Evolutionary conservation across 1,140 invertebrate species (phyloP).

Genomic region (Drosophila busckii): DNA sequence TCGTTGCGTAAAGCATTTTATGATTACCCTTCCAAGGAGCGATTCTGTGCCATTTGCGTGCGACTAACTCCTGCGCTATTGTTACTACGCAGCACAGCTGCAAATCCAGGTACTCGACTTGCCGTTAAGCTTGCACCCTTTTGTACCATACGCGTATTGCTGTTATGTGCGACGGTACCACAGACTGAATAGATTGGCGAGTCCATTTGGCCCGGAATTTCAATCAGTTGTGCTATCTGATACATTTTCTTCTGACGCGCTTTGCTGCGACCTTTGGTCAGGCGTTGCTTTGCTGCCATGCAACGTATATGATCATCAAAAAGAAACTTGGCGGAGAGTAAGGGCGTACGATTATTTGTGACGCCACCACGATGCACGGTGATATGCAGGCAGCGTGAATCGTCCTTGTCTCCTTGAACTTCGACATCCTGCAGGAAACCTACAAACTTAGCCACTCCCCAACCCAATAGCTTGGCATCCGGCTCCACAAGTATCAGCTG

Average conservation of each 20-base stretch:
- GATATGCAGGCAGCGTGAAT: conserved; percentile 96
- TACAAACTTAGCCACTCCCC: conserved; percentile 97
- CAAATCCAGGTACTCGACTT: conserved; percentile 85
- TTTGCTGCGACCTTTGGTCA: conserved; percentile 93
- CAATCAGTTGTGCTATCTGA: conserved; percentile 94
- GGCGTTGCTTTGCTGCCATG: conserved; percentile 94
- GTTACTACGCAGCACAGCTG: conserved; percentile 83
- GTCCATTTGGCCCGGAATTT: conserved; percentile 85
- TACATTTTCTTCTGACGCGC: conserved; percentile 97
- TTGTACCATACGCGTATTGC: conserved; percentile 12
- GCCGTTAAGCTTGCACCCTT: conserved; percentile 73
- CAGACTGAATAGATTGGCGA: conserved; percentile 79
- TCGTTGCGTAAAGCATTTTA: background rate
- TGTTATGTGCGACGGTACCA: conserved; percentile 59
- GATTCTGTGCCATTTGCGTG: conserved; percentile 72
- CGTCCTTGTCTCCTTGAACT: conserved; percentile 94
- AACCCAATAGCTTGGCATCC: conserved; percentile 93
- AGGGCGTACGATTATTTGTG: conserved; percentile 84
- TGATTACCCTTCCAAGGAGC: conserved; percentile 71
- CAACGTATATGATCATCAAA: conserved; percentile 99
- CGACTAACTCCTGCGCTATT: conserved; percentile 64
- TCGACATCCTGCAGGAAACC: conserved; percentile 91
- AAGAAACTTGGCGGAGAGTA: conserved; percentile 94
- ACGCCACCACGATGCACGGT: conserved; percentile 90
- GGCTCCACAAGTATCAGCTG: conserved; percentile 98